Percentiles rank a stretch among this genome's conserved stretches.
Conservation (phyloP, 1,140 invertebrate species). For the Trichogramma pretiosum region DNA sequence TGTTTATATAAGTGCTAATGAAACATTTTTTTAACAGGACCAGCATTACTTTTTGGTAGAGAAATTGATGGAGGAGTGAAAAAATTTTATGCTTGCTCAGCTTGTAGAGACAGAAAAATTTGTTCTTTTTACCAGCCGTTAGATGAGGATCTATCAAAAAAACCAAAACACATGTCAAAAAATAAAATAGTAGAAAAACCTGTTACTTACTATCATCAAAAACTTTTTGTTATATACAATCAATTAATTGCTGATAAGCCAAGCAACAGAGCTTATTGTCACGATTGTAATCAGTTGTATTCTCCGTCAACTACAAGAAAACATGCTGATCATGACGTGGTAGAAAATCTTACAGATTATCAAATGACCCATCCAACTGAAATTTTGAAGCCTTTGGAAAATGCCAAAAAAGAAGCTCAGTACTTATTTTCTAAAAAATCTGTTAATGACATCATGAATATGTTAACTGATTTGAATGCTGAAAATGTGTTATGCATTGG, state of each 20-base stretch:
- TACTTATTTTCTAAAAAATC: conserved; percentile 59
- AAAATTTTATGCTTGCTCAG: conserved; percentile 69
- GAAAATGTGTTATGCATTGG: conserved; percentile 68
- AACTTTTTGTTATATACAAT: conserved; percentile 45
- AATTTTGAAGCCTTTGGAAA: conserved; percentile 51
- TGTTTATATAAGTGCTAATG: conserved; percentile 5
- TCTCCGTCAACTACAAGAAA: conserved; percentile 35
- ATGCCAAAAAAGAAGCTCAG: conserved; percentile 66
- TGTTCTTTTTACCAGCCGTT: conserved; percentile 60
- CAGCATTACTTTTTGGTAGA: conserved; percentile 60
- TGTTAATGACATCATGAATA: conserved; percentile 47
- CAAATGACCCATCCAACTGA: conserved; percentile 49
- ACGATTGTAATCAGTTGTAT: conserved; percentile 54
- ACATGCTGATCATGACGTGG: conserved; percentile 47
- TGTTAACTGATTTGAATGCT: conserved; percentile 46
- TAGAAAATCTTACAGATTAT: conserved; percentile 40
- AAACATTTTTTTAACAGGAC: conserved; percentile 42
- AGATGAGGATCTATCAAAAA: conserved; percentile 45
- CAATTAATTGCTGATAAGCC: conserved; percentile 28
- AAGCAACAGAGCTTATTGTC: conserved; percentile 49
- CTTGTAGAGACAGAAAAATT: conserved; percentile 64
- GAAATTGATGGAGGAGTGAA: conserved; percentile 37
- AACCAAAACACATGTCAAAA: conserved; percentile 44
- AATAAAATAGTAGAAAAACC: conserved; percentile 43
- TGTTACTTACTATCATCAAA: conserved; percentile 44